Conservation (phyloP, 2,888 invertebrate species). For the Chesias legatella region DNA sequence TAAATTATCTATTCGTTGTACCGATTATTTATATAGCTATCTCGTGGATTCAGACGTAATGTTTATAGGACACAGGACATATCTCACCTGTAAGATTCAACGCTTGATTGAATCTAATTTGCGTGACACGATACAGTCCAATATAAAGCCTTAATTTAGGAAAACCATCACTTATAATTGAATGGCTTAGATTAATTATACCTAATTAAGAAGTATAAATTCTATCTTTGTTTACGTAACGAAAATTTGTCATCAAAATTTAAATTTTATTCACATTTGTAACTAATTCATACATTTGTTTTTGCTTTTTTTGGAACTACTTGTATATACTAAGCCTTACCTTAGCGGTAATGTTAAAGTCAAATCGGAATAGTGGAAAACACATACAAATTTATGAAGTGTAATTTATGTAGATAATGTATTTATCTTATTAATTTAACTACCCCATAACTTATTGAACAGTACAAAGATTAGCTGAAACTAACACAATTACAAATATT, state of each 20-base stretch:
- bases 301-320: slow-evolving; percentile 11
- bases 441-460: slow-evolving; percentile 45
- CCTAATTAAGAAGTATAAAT: slow-evolving; percentile 22
- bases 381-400: slow-evolving; percentile 4
- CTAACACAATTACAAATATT: slow-evolving; percentile 65
- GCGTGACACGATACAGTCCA: slow-evolving; percentile 49
- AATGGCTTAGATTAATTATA: slow-evolving; percentile 20
- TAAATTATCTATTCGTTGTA: slow-evolving; percentile 6
- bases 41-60: slow-evolving; percentile 52
- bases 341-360: slow-evolving; percentile 16
- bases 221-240: slow-evolving; percentile 12
- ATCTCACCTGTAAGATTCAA: slow-evolving; percentile 62
- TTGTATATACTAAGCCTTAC: slow-evolving; percentile 19
- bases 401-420: slow-evolving; percentile 31
- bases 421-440: slow-evolving; percentile 38
- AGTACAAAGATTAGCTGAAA: slow-evolving; percentile 59
- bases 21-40: slow-evolving; percentile 32
- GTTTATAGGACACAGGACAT: slow-evolving; percentile 45
- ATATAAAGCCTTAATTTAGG: slow-evolving; percentile 8
- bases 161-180: slow-evolving; percentile 9
- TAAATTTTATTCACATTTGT: slow-evolving; percentile 34
- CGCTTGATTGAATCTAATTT: slow-evolving; percentile 53
- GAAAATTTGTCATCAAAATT: slow-evolving; percentile 30
- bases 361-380: slow-evolving; percentile 8
- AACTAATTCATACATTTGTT: slow-evolving; percentile 16